Evolutionary conservation across 1,140 invertebrate genomes (phyloP).

Genomic region (Arion vulgaris): DNA sequence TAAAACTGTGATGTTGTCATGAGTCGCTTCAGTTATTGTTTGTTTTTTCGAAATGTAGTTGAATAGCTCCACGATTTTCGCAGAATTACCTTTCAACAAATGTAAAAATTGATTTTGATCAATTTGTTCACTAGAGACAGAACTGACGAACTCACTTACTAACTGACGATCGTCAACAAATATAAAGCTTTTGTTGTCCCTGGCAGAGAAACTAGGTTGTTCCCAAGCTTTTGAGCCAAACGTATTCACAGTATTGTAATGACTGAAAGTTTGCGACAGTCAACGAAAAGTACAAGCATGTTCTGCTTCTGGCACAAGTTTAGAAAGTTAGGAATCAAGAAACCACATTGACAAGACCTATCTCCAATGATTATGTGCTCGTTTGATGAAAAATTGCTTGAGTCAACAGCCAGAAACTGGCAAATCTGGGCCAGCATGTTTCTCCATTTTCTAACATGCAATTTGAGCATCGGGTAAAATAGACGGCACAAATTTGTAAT

Average conservation of each 20-base stretch:
- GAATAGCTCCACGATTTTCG: neutral
- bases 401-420: conserved; percentile 40
- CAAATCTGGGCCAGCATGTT: conserved; percentile 44
- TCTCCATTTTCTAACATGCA: conserved; percentile 30
- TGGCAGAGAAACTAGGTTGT: conserved; percentile 45
- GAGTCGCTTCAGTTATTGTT: too few species aligned
- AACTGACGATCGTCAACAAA: conserved; percentile 53
- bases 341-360: conserved; percentile 21
- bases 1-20: too few species aligned
- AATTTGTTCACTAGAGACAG: neutral
- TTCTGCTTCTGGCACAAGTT: conserved; percentile 37
- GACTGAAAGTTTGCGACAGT: conserved; percentile 46
- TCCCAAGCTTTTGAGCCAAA: conserved; percentile 56
- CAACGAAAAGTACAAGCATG: conserved; percentile 17
- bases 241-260: conserved; percentile 58
- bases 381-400: conserved; percentile 32
- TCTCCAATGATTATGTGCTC: conserved; percentile 26
- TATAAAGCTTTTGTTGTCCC: conserved; percentile 46
- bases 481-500: neutral
- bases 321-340: conserved; percentile 33
- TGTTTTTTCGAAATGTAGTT: too few species aligned
- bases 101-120: conserved; percentile 1
- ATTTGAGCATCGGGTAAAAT: neutral
- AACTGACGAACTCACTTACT: conserved; percentile 38
- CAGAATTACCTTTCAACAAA: neutral